Conservation (phyloP, 92 coral and sea anemone genomes). For the Epizoanthus illoricatus region DNA sequence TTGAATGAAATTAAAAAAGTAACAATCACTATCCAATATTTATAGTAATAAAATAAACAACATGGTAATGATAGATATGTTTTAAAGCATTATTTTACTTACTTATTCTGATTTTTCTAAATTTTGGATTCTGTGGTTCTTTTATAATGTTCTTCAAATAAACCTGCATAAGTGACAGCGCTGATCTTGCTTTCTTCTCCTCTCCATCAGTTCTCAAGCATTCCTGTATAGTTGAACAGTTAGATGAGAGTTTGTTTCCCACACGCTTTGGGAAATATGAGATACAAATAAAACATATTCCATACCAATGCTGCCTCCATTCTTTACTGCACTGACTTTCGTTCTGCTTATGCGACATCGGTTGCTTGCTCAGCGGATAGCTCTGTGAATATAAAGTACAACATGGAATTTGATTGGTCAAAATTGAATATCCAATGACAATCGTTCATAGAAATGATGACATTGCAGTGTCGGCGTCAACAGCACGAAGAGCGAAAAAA, state of each 20-base stretch:
- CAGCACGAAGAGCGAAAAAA: background rate
- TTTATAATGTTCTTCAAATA: constrained; percentile 85
- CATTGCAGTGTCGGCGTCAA: background rate
- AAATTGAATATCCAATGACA: constrained; percentile 32
- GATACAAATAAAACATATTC: background rate
- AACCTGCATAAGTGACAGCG: constrained; percentile 76
- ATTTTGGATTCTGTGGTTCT: constrained; percentile 83
- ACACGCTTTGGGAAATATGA: background rate
- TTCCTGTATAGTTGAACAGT: constrained; percentile 56
- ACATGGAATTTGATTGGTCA: constrained; percentile 43
- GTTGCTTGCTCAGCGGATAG: constrained; percentile 8
- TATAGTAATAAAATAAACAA: too few species aligned
- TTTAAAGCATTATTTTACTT: constrained; percentile 26
- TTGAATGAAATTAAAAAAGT: too few species aligned
- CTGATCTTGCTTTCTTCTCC: constrained; percentile 49
- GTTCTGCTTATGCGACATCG: constrained; percentile 18
- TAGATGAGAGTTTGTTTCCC: background rate
- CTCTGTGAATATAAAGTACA: background rate
- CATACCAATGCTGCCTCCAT: constrained; percentile 94
- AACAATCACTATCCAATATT: too few species aligned
- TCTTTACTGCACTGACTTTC: background rate
- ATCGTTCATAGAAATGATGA: constrained; percentile 21
- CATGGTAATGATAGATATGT: too few species aligned
- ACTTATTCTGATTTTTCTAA: constrained; percentile 90
- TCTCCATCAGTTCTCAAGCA: constrained; percentile 55